Conservation (phyloP, 2,797 vertebrate genomes). For the Anomalospiza imberbis region DNA sequence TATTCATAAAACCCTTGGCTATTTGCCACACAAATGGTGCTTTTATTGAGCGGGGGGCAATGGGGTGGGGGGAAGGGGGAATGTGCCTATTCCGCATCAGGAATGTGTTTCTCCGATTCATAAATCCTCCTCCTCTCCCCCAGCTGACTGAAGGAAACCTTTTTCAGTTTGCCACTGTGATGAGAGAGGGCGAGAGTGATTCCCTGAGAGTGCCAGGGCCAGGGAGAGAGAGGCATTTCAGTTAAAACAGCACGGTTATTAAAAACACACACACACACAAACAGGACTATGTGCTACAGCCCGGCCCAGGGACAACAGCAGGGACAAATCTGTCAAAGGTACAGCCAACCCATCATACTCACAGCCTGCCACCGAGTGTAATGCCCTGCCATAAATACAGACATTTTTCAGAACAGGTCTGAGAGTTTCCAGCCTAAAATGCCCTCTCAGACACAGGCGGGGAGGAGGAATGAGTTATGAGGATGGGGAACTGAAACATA, state of each 20-base stretch:
- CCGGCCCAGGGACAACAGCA: background rate
- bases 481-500: background rate
- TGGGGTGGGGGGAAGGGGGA: background rate
- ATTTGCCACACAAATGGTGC: conserved; percentile 68
- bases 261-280: background rate
- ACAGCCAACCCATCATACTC: background rate
- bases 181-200: background rate
- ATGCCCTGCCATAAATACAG: background rate
- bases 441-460: background rate
- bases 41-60: conserved; percentile 43
- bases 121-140: conserved; percentile 54
- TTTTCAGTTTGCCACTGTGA: conserved; percentile 18
- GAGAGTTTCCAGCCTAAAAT: conserved; percentile 3
- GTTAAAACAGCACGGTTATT: background rate
- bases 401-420: background rate
- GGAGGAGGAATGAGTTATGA: background rate
- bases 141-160: conserved; percentile 44
- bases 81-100: conserved; percentile 59
- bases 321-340: background rate
- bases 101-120: conserved; percentile 68
- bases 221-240: background rate
- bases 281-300: background rate
- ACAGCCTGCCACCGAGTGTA: background rate
- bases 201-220: background rate
- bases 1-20: conserved; percentile 74